Conservation (phyloP, 23 tunicate genomes). For the Botrylloides violaceus region DNA sequence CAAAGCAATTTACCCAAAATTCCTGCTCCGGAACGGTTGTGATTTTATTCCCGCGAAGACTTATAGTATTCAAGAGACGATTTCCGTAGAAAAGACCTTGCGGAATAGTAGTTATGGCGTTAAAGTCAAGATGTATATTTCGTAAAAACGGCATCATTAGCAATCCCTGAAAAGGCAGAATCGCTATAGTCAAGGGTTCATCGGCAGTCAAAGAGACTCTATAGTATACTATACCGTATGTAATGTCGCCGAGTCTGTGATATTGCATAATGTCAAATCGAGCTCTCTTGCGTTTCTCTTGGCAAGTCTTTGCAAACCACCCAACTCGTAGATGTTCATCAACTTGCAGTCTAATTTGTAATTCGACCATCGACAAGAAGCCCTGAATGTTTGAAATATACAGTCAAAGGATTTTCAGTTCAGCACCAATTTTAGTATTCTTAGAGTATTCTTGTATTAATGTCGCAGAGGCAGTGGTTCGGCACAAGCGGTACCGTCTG, state of each 20-base stretch:
- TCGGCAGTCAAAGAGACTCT: too few species aligned
- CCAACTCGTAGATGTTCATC: neutral
- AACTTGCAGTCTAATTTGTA: conserved; percentile 24
- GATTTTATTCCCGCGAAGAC: conserved; percentile 7
- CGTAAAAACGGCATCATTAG: conserved; percentile 8
- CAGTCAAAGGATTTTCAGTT: too few species aligned
- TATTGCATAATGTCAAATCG: conserved; percentile 12
- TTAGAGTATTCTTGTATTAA: too few species aligned
- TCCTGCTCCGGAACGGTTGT: conserved; percentile 7
- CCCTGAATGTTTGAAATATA: too few species aligned
- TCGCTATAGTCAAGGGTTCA: neutral
- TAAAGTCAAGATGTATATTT: conserved; percentile 2
- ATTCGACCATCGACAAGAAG: conserved; percentile 11
- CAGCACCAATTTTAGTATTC: too few species aligned
- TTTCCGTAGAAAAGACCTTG: neutral
- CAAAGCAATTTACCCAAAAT: too few species aligned
- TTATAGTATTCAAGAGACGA: conserved; percentile 2
- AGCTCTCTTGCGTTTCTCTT: neutral
- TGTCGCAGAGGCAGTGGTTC: too few species aligned
- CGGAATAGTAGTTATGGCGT: neutral
- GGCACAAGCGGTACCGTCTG: too few species aligned
- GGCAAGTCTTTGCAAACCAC: neutral
- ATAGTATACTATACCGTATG: conserved; percentile 9
- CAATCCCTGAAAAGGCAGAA: conserved; percentile 8
- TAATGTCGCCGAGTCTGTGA: neutral